Percentiles rank a stretch among this genome's conserved stretches.
Conservation (phyloP, 2,113 vertebrate genomes). For the zebrafish (Danio rerio) region GRCz12tu NC_133180.1:61245501-61246000, state of each 20-base stretch:
- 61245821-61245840: not conserved
- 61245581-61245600: no score
- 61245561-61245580: no score
- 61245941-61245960: not conserved
- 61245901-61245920: not conserved
- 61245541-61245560: no score
- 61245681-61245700: no score
- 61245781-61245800: not conserved
- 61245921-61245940: conserved; percentile 43
- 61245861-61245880: not conserved
- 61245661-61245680: no score
- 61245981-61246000: not conserved
- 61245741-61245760: not conserved
- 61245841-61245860: not conserved
- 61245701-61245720: no score
- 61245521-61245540: no score
- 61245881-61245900: not conserved
- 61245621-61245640: no score
- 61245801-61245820: not conserved
- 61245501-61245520: no score
- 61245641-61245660: no score
- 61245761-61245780: not conserved
- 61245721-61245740: not conserved
- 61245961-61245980: accelerated
- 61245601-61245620: no score